These are phyloP conservation scores for Tigriopus japonicus DNA, from an alignment of 1,140 invertebrate species.

Conservation along the genomic window DNA sequence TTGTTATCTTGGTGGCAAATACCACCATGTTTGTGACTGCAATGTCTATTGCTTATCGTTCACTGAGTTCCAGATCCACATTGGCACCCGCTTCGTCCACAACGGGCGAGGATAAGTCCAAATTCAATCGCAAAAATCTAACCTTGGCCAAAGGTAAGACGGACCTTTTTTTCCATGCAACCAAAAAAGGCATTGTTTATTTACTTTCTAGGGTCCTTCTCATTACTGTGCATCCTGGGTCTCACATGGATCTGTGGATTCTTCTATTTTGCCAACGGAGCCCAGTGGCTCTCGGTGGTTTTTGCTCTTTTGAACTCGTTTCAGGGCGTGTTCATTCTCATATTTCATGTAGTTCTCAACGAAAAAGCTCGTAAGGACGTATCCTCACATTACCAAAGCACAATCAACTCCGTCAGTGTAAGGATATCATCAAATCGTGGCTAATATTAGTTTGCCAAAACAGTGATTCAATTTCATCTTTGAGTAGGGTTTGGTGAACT, in stretches of 20 bases:
- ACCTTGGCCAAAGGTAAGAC: background rate
- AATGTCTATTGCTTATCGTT: background rate
- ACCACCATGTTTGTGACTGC: background rate
- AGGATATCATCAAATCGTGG: too few species aligned
- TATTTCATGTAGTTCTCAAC: background rate
- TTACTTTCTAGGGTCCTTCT: background rate
- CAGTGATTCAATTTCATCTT: too few species aligned
- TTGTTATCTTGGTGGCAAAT: background rate
- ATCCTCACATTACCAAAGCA: too few species aligned
- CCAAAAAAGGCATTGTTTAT: background rate
- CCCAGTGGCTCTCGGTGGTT: background rate
- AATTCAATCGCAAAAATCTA: background rate
- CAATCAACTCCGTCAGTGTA: too few species aligned
- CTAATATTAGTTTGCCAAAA: too few species aligned
- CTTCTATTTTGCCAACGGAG: slow-evolving; percentile 1
- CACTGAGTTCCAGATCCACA: background rate
- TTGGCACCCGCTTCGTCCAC: too few species aligned
- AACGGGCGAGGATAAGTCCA: too few species aligned
- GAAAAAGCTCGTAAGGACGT: background rate
- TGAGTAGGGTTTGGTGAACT: too few species aligned
- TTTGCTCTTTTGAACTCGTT: slow-evolving; percentile 1
- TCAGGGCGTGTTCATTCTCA: background rate
- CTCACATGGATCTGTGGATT: slow-evolving; percentile 11
- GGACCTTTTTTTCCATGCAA: too few species aligned
- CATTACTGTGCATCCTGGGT: slow-evolving; percentile 6